phyloP scores from a whole-genome alignment of 2,113 vertebrate genomes.

The Willisornis vidua region DNA sequence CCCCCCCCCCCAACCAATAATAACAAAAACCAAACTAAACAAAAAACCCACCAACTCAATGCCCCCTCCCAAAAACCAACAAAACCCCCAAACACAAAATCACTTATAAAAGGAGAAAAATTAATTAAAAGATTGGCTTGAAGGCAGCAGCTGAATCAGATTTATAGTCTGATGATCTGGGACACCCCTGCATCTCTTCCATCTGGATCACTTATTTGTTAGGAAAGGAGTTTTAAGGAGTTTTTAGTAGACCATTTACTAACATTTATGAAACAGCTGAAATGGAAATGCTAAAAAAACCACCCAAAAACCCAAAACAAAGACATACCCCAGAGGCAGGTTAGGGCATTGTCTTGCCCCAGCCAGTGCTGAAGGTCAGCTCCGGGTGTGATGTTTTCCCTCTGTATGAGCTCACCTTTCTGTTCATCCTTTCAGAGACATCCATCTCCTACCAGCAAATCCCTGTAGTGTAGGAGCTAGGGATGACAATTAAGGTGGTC shows the following conservation, averaged over 20 bases:
- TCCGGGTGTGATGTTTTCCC: not conserved
- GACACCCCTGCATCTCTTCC: not conserved
- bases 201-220: not conserved
- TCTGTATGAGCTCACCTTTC: not conserved
- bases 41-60: not conserved
- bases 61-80: not conserved
- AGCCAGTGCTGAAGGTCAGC: not conserved
- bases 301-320: not conserved
- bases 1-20: not conserved
- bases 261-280: not conserved
- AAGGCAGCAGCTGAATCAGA: slow-evolving; percentile 6
- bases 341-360: not conserved
- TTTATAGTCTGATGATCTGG: not conserved
- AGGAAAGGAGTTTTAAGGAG: not conserved
- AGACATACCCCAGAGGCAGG: not conserved
- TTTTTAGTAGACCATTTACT: not conserved
- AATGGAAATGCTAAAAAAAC: not conserved
- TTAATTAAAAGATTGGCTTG: slow-evolving; percentile 27
- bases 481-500: not conserved
- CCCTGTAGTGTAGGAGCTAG: not conserved
- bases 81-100: not conserved
- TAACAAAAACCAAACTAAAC: not conserved
- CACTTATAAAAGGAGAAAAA: not conserved
- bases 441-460: not conserved
- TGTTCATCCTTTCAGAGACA: not conserved